phyloP scores from a whole-genome alignment of 2,888 invertebrate species.

The Helicoverpa assulta region DNA sequence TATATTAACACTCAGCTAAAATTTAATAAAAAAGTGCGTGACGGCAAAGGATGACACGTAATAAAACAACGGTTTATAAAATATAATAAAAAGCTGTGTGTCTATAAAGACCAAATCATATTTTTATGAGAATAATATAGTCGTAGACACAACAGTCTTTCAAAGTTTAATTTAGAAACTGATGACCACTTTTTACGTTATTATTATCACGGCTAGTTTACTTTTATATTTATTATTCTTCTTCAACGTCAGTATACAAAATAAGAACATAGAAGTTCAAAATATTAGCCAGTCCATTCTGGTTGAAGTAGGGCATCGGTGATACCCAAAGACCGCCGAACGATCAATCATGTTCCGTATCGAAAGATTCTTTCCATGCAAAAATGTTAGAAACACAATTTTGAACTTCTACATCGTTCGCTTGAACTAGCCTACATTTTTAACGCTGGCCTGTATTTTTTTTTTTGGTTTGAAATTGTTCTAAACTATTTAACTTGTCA shows the following conservation, averaged over 20 bases:
- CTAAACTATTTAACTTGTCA: slow-evolving; percentile 21
- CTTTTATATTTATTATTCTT: too few relatives aligned
- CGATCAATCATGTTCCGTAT: too few relatives aligned
- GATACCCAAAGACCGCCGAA: too few relatives aligned
- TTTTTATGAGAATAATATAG: slow-evolving; percentile 8
- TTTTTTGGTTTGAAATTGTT: not conserved
- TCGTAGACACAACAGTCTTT: slow-evolving; percentile 2
- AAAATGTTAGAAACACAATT: slow-evolving; percentile 10
- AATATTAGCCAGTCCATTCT: too few relatives aligned
- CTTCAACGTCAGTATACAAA: too few relatives aligned
- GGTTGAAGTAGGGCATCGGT: too few relatives aligned
- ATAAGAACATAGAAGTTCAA: too few relatives aligned
- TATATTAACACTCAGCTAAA: not conserved
- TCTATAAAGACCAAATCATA: slow-evolving; percentile 3
- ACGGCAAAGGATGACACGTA: not conserved
- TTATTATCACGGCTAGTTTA: too few relatives aligned
- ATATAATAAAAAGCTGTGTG: not conserved
- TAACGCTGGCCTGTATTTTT: not conserved
- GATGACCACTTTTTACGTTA: too few relatives aligned
- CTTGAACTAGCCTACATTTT: not conserved
- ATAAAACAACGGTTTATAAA: slow-evolving; percentile 9
- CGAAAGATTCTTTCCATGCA: too few relatives aligned
- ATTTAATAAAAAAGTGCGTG: not conserved
- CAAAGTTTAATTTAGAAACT: too few relatives aligned
- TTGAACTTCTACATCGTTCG: not conserved